Base-by-base conservation (phyloP, 2,797 vertebrate genomes). In the Iguana delicatissima region DNA sequence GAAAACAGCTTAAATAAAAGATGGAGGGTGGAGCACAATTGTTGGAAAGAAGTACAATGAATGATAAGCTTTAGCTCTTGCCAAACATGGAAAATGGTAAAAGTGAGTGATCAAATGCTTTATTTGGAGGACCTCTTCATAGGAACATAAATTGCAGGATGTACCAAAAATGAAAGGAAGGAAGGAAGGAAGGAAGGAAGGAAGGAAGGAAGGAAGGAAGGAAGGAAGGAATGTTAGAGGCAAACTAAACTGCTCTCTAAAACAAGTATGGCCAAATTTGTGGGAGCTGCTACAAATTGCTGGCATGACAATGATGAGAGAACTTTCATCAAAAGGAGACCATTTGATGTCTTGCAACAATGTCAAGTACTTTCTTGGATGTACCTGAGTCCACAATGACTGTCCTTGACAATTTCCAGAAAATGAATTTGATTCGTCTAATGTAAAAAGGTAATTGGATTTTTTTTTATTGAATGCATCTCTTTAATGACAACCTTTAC, bases 371-470 rank as follows among this genome's bases (percentile, higher is more conserved):
- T 86, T 93, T 94, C 86, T 69, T 84, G 90, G 26, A 1, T 87
- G 81, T 89, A 90, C 83, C 2, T 38, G 95, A 91, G 90, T 93
- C 88, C 88, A 91, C 91, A 93, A 91, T 92, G 91, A 93, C 82
- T 96, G 96, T 95, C 96, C 95, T 97, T 97, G 96, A 96, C 94
- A 87, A 97, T 90, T 83, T 91, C 73, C 84, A 97, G 94, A 96
- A 96, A 97, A 96, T 96, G 89, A 97, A 96, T 97, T 96, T 97
- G 93, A 97, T 97, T 97, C 96, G 91, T 97, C 93, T 97, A 97
- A 97, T 97, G 94, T 91, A 96, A 93, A 46, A 94, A 97, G 79
- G 89, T 97, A 98, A 97, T 97, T 97, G 96, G 96, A 96, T 97
- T 97, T 96, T 95, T 95, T 59, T 9, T 96, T 96, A 96, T 94